These are phyloP conservation scores for Edolisoma coerulescens DNA, from an alignment of 2,113 vertebrate species.

Conservation along the genomic window DNA sequence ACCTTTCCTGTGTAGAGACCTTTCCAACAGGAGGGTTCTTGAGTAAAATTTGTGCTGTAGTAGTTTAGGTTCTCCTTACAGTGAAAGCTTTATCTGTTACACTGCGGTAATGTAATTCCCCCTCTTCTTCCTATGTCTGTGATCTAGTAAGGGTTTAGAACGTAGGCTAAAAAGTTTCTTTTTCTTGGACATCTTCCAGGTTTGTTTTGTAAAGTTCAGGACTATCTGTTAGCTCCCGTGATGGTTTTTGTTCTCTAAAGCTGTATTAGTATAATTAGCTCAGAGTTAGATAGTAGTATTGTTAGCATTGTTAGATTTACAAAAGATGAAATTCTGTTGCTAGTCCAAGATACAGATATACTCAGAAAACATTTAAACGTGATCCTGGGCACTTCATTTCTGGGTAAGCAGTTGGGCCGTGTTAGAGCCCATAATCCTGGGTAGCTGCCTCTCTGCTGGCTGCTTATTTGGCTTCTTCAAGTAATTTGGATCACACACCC, in stretches of 20 bases:
- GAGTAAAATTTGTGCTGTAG: not conserved
- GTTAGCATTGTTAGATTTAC: not conserved
- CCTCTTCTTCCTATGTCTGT: not conserved
- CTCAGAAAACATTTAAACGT: accelerated
- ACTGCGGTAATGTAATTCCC: not conserved
- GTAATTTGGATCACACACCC: not conserved
- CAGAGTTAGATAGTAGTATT: not conserved
- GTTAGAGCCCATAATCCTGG: not conserved
- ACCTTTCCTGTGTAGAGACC: not conserved
- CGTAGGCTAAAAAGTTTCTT: not conserved
- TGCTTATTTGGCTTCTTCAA: not conserved
- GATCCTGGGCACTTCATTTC: not conserved
- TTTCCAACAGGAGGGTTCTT: not conserved
- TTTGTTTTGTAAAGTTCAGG: not conserved
- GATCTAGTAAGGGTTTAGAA: not conserved
- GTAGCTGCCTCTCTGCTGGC: not conserved
- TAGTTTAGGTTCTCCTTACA: not conserved
- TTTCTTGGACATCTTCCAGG: not conserved
- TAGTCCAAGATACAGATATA: not conserved
- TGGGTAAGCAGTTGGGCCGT: not conserved
- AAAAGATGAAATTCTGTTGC: not conserved
- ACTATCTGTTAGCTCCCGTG: not conserved
- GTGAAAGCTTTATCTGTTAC: not conserved
- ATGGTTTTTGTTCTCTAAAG: not conserved
- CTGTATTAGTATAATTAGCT: not conserved